These are phyloP conservation scores for Herpailurus yagouaroundi DNA, from an alignment of 2,113 vertebrate genomes.

Conservation along the genomic window DNA sequence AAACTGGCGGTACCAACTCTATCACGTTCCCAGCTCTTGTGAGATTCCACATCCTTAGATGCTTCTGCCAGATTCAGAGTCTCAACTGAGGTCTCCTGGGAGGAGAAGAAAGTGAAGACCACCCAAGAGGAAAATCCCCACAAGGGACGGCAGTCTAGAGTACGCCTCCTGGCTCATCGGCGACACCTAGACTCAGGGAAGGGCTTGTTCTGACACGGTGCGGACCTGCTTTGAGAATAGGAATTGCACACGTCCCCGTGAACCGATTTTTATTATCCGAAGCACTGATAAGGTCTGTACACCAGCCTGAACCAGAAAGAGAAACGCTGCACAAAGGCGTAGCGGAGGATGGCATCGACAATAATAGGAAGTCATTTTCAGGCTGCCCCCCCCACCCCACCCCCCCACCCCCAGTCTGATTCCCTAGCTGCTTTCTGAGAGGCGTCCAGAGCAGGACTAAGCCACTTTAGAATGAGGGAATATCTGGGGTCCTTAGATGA, in stretches of 20 bases:
- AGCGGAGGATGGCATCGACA: neutral
- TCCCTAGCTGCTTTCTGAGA: neutral
- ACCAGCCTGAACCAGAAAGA: neutral
- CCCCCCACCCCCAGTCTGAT: neutral
- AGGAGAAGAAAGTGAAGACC: neutral
- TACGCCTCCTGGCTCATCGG: neutral
- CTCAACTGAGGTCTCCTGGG: neutral
- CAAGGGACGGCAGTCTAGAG: neutral
- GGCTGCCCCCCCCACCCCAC: neutral
- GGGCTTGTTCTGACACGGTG: neutral
- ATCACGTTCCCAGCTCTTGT: neutral
- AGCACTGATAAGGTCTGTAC: neutral
- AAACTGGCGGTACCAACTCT: neutral
- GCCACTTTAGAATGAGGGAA: neutral
- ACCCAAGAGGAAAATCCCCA: neutral
- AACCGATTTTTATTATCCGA: neutral
- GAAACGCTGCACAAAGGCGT: neutral
- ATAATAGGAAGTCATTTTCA: neutral
- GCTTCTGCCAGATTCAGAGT: neutral
- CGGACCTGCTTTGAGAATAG: neutral
- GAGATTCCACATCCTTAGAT: neutral
- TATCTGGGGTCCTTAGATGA: neutral
- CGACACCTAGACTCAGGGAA: neutral
- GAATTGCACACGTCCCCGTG: neutral
- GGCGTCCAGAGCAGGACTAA: neutral